These are phyloP conservation scores for Gallinago nigripennis DNA, from an alignment of 2,797 vertebrate species.

Conservation along the genomic window DNA sequence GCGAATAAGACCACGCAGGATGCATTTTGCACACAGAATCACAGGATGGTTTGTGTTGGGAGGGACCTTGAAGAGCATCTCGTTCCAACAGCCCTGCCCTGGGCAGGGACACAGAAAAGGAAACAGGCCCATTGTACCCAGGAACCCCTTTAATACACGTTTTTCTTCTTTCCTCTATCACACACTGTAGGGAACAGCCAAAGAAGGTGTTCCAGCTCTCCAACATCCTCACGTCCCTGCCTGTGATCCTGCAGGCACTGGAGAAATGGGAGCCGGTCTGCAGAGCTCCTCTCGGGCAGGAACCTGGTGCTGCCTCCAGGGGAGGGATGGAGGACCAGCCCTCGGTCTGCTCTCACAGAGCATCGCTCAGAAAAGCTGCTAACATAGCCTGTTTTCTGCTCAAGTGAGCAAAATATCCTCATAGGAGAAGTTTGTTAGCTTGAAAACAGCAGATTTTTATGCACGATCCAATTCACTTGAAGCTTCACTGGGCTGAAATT, in stretches of 20 bases:
- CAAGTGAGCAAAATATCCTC: slow-evolving; percentile 18
- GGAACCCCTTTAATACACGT: not conserved
- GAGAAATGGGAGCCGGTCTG: accelerated
- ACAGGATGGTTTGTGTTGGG: not conserved
- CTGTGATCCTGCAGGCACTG: not conserved
- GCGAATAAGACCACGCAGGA: not conserved
- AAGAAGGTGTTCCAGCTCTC: no score
- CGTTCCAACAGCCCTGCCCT: not conserved
- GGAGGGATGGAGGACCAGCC: not conserved
- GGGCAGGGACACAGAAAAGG: not conserved
- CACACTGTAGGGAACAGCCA: no score
- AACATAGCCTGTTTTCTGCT: slow-evolving; percentile 49
- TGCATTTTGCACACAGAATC: not conserved
- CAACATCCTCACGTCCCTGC: not conserved
- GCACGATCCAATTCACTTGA: slow-evolving; percentile 10
- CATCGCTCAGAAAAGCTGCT: not conserved
- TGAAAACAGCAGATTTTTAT: not conserved
- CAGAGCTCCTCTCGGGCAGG: accelerated
- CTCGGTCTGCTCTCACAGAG: accelerated
- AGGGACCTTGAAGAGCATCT: not conserved
- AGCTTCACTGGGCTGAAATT: slow-evolving; percentile 10
- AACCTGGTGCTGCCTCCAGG: not conserved
- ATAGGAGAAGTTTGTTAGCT: not conserved
- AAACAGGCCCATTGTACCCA: not conserved
- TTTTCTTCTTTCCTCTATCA: not conserved